Conservation (phyloP, 2,113 vertebrate species). For the Triplophysa rosa region DNA sequence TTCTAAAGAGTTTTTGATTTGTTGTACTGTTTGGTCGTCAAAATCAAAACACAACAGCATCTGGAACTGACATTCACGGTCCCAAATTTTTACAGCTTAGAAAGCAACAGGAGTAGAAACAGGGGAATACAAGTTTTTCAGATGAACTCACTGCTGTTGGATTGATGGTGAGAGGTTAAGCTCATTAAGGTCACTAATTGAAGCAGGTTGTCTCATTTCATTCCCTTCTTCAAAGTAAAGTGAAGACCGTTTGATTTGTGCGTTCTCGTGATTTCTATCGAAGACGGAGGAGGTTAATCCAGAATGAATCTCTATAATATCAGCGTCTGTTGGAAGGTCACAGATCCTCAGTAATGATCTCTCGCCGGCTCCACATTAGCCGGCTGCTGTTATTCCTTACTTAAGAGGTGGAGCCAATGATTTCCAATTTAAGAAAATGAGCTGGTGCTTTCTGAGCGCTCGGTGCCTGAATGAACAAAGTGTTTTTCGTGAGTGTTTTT, state of each 20-base stretch:
- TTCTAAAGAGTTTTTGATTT: too few species aligned
- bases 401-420: slow-evolving; percentile 38
- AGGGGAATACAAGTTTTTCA: not conserved
- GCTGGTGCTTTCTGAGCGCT: slow-evolving; percentile 3
- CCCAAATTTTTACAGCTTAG: not conserved
- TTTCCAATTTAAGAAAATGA: slow-evolving; percentile 38
- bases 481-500: not conserved
- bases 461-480: not conserved
- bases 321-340: slow-evolving; percentile 19
- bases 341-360: slow-evolving; percentile 21
- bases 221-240: not conserved
- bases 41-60: too few species aligned
- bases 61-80: too few species aligned
- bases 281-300: slow-evolving; percentile 8
- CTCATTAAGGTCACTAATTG: slow-evolving; percentile 27
- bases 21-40: too few species aligned
- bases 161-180: slow-evolving; percentile 7
- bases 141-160: slow-evolving; percentile 5
- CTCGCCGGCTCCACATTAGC: not conserved
- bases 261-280: not conserved
- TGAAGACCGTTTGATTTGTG: slow-evolving; percentile 7
- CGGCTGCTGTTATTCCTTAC: slow-evolving; percentile 6
- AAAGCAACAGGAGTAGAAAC: not conserved
- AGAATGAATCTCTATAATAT: not conserved
- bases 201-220: slow-evolving; percentile 12